Base-by-base conservation (phyloP, 2,888 invertebrate genomes). In the Lymantria monacha region DNA sequence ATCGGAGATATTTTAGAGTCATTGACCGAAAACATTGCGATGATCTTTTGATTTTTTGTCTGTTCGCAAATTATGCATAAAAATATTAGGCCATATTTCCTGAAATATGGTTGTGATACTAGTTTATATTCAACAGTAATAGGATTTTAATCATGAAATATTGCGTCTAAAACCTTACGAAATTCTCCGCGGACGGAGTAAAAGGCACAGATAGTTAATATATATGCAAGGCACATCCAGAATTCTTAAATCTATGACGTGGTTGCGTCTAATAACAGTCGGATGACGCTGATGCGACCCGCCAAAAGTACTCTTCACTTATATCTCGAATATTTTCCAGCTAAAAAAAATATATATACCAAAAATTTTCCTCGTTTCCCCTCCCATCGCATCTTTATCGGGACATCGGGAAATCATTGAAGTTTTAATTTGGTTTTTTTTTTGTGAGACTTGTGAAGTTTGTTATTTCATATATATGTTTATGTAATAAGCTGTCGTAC, bases 221-320 rank as follows among this genome's bases (percentile, higher is more conserved):
- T 53, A 22, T 22, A 55, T 57, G 51, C 30, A 44, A 68, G 7
- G 5, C 74, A 53, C 60, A 74, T 84, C 84, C 44, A 82, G 81
- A 46, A 5, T n/a, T 36, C 42, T 13, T 44, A 63, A 14, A 30
- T 64, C 52, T 10, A 1, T 22, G 13, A 7, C 15, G 36, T 46
- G 38, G 15, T 42, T 52, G 37, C 12, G 22, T 52, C 55, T 66
- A 78, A 83, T 84, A 81, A 75, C 69, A 53, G 53, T 46, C 63
- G 72, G 73, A 61, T 81, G 84, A 85, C 83, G 72, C 64, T 81
- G 83, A 84, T 79, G 63, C 68, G 74, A 71, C 77, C 76, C 71
- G 53, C 55, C 43, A 53, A 59, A 59, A 62, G 61, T 38, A 58
- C 53, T 22, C 22, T 51, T 57, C 52, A 52, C 49, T 54, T 48